phyloP scores from a whole-genome alignment of 2,888 invertebrate species.

The Hydrotaea cyrtoneurina region DNA sequence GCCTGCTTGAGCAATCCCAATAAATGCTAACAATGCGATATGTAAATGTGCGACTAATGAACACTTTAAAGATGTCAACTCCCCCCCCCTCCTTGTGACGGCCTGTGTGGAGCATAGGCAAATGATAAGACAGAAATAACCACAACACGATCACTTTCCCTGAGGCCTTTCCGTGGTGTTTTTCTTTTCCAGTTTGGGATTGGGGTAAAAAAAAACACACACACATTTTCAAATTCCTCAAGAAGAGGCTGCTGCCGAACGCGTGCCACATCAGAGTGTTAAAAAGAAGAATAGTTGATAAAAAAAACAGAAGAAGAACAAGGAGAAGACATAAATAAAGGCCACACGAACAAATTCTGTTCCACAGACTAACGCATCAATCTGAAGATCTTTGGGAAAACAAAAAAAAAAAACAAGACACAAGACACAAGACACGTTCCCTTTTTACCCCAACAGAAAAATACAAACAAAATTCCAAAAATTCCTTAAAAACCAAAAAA shows the following conservation, averaged over 20 bases:
- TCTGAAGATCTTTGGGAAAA: constrained; percentile 2
- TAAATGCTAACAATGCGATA: constrained; percentile 75
- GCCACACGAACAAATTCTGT: not conserved
- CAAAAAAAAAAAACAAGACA: constrained; percentile 41
- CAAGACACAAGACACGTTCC: constrained; percentile 59
- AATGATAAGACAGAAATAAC: constrained; percentile 50
- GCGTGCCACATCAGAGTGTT: constrained; percentile 57
- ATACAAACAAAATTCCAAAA: too few relatives aligned
- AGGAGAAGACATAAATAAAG: constrained; percentile 37
- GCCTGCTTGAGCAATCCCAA: not conserved
- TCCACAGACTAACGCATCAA: not conserved
- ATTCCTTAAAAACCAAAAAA: not conserved
- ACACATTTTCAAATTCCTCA: constrained; percentile 29
- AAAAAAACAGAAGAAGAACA: too few relatives aligned
- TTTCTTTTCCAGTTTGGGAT: not conserved
- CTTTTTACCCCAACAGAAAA: not conserved
- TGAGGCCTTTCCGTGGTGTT: too few relatives aligned
- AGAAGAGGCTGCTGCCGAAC: constrained; percentile 51
- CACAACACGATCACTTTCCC: constrained; percentile 38
- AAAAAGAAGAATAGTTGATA: constrained; percentile 11
- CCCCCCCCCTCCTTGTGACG: too few relatives aligned
- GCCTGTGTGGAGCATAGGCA: too few relatives aligned
- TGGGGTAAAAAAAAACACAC: not conserved
- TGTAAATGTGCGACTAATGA: constrained; percentile 79
- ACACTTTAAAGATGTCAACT: constrained; percentile 72